Base-by-base conservation (phyloP, 2,113 vertebrate species). In the Symphodus melops region DNA sequence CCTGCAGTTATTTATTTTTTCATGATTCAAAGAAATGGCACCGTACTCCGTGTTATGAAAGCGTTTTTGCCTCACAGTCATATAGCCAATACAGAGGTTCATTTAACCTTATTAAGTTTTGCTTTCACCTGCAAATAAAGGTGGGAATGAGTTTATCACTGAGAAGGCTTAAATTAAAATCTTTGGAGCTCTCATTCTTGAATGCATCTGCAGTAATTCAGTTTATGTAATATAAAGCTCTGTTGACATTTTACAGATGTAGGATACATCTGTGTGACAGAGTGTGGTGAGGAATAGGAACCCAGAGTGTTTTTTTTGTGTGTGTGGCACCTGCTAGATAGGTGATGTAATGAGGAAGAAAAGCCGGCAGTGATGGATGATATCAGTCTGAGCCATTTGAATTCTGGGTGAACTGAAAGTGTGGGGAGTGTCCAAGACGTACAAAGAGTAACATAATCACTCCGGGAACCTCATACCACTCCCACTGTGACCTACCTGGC, bases 371-470 rank as follows among this genome's bases (percentile, higher is more conserved):
- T 28, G 0, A 37, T 6, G 19, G 77, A 72, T 69, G 37, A 20
- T 81, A 79, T 82, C 89, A 76, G 41, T 59, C 51, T 61, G 58
- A 56, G 11, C 53, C 25, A 76, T 84, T 83, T 89, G 67, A 83
- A 89, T 86, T 72, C 62, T 66, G 57, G 13, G 13, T 71, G 68
- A 77, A 74, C 72, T 51, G 58, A 60, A 66, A 49, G 70, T 73
- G 77, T 39, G 57, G 46, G 86, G 87, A 88, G 86, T 82, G 83
- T 86, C 68, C 59, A 81, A 71, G 80, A 82, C 74, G 80, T 1
- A 0, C 85, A 87, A 84, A 80, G 20, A 87, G 92, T 92, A 94
- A 94, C 85, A 60, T 79, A 89, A 94, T 88, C 88, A 57, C 82
- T 67, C 60, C 68, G 71, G 83, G 85, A 89, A 89, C 64, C 69